Base-by-base conservation (phyloP, 1,140 invertebrate genomes). In the Hypothenemus hampei region DNA sequence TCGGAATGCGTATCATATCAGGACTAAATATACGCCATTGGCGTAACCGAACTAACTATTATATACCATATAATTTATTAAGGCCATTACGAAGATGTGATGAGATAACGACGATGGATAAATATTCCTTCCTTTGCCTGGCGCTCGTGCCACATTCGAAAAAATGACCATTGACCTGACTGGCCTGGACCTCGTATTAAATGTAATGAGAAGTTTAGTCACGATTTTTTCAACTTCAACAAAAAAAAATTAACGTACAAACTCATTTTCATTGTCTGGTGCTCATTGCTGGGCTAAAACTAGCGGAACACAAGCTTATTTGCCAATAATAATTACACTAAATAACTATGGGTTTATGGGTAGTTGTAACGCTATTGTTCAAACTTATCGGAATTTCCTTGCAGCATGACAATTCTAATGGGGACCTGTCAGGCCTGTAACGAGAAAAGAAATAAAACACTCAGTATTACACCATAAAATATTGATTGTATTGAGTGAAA, bases 401-500 rank as follows among this genome's bases (percentile, higher is more conserved):
- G 20, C 24, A 40, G 47, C 47, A 24, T 50, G 47, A 50, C 47
- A 50, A 39, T 50, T 39, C 47, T 50, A 50, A 50, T 50, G 47
- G 47, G 35, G 36, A 50, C 47, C 36, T 50, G 47, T 50, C 47
- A 50, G 36, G 22, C 47, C 40, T 13, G 47, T 50, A 39, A 50
- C 36, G 47, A 50, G 47, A 50, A 50, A 50, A 50, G 47, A 40
- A 50, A 50, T 50, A 50, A 50, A 50, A 50, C 47, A 50, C 36
- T 39, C 35, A 19, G 36, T 50, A 50, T 50, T 50, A 50, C 47
- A 50, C 47, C 47, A 50, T 50, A 50, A 50, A 50, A 50, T 50
- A 50, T 50, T 50, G 47, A 50, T 50, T 50, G 47, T 50, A 50
- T 50, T 50, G 35, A 40, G 20, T 50, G 47, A 50, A 50, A 50